Evolutionary conservation across 2,888 invertebrate genomes (phyloP).

Genomic region (Lycocerus yunnanus): DNA sequence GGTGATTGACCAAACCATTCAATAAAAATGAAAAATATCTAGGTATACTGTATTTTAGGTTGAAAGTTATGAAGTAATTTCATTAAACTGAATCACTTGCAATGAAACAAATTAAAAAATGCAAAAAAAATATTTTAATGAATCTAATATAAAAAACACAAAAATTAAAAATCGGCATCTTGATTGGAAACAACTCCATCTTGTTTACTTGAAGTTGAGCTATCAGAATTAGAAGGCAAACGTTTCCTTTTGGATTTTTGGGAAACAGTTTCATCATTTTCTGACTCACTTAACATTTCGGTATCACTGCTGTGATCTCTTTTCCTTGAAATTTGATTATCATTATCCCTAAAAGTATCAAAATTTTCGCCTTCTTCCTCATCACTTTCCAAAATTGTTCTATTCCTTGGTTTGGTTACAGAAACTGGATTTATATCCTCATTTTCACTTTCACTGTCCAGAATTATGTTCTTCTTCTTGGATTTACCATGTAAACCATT

Average conservation of each 20-base stretch:
- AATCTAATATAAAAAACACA: background rate
- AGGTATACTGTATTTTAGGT: background rate
- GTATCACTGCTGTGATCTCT: background rate
- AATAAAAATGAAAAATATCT: background rate
- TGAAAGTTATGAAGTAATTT: background rate
- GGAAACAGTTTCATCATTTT: background rate
- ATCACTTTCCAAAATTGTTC: background rate
- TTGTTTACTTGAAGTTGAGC: background rate
- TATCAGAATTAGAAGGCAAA: background rate
- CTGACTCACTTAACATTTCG: background rate
- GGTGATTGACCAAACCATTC: background rate
- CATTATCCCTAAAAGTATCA: background rate
- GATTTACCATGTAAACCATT: background rate
- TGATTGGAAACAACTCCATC: background rate
- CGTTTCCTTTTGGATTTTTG: background rate
- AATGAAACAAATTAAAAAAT: background rate
- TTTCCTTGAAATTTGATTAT: background rate
- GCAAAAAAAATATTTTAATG: background rate
- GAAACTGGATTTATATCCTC: background rate
- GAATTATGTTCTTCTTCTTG: background rate
- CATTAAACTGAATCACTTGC: background rate
- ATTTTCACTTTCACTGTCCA: slow-evolving; percentile 11
- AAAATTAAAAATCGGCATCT: background rate
- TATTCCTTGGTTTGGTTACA: background rate
- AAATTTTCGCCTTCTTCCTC: background rate